These are phyloP conservation scores for Trochalopteron elliotii DNA, from an alignment of 2,113 vertebrate species.

Conservation along the genomic window DNA sequence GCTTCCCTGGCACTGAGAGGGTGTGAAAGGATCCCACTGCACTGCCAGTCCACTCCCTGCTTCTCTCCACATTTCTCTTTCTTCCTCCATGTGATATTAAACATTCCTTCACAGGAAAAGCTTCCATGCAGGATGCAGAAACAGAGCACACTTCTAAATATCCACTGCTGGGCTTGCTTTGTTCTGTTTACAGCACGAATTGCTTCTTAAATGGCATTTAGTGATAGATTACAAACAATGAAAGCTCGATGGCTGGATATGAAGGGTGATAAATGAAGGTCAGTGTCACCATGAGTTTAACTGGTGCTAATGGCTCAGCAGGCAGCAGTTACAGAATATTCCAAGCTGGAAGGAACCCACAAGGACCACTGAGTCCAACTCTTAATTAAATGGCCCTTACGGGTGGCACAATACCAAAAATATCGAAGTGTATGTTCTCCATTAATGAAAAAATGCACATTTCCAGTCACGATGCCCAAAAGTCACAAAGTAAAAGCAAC, in stretches of 20 bases:
- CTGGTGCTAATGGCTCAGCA: neutral
- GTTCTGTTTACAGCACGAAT: neutral
- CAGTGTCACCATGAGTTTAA: neutral
- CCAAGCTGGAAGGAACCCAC: neutral
- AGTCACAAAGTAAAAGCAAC: neutral
- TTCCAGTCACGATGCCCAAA: neutral
- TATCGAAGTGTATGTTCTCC: neutral
- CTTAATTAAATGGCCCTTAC: neutral
- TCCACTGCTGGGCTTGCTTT: neutral
- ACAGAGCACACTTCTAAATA: neutral
- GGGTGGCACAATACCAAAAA: neutral
- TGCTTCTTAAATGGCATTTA: neutral
- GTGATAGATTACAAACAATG: neutral
- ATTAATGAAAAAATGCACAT: neutral
- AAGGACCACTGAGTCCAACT: neutral
- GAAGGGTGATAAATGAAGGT: neutral
- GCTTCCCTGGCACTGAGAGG: neutral
- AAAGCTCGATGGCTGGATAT: neutral
- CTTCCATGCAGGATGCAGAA: neutral
- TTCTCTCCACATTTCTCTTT: neutral
- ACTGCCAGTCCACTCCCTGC: neutral
- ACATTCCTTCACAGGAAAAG: neutral
- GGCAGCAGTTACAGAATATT: neutral
- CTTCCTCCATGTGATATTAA: neutral
- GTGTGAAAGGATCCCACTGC: neutral